phyloP scores from a whole-genome alignment of 1,140 invertebrate species.

The Hydropsyche tenuis region DNA sequence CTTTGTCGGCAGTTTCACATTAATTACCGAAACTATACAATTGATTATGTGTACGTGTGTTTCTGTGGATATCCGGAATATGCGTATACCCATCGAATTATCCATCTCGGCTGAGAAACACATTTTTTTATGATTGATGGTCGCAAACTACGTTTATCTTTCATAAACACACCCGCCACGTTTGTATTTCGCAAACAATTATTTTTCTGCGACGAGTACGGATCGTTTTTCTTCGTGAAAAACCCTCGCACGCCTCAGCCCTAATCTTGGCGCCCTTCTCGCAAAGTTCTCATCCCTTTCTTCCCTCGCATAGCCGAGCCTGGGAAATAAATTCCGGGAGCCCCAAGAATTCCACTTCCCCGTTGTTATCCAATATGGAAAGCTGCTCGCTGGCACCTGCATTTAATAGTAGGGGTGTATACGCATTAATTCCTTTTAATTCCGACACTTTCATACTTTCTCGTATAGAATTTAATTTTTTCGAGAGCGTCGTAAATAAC shows the following conservation, averaged over 20 bases:
- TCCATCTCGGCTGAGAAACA: too few species aligned
- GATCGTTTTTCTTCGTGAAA: neutral
- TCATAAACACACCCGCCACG: too few species aligned
- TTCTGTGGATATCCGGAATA: too few species aligned
- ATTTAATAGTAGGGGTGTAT: neutral
- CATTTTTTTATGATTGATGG: too few species aligned
- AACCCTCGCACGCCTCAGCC: constrained; percentile 1
- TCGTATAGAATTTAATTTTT: neutral
- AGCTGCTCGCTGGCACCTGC: constrained; percentile 1
- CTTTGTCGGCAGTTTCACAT: neutral
- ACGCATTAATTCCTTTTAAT: too few species aligned
- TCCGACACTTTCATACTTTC: too few species aligned
- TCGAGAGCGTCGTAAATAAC: neutral
- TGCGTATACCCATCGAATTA: too few species aligned
- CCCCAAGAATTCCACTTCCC: neutral
- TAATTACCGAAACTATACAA: too few species aligned
- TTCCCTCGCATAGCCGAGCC: neutral
- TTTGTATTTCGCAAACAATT: neutral
- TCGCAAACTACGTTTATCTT: too few species aligned
- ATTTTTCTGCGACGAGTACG: neutral
- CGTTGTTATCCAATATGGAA: constrained; percentile 1
- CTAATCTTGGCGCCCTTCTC: neutral
- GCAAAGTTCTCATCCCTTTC: constrained; percentile 16
- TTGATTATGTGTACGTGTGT: too few species aligned
- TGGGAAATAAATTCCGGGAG: constrained; percentile 7